These are phyloP conservation scores for Lates calcarifer DNA, from an alignment of 2,113 vertebrate species.

Conservation along the genomic window DNA sequence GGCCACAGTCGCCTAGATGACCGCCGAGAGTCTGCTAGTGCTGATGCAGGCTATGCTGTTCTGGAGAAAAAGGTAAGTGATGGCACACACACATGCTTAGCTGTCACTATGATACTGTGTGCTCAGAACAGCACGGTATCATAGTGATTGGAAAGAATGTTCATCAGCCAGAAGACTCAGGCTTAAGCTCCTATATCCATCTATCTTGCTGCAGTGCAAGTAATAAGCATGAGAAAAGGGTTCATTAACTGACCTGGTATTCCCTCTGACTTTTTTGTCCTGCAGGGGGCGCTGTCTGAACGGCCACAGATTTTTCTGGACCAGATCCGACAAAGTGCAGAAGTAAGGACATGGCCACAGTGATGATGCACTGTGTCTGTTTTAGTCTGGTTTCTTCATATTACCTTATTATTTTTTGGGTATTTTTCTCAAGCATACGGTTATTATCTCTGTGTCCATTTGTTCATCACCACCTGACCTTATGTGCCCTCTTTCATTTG, in stretches of 20 bases:
- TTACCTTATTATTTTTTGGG: background rate
- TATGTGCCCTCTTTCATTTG: slow-evolving; percentile 13
- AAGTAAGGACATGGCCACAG: slow-evolving; percentile 77
- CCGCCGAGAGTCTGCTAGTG: slow-evolving; percentile 89
- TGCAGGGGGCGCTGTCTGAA: slow-evolving; percentile 89
- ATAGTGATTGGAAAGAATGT: background rate
- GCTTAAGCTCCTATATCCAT: background rate
- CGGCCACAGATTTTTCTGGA: slow-evolving; percentile 88
- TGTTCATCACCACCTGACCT: background rate
- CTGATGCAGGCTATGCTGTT: slow-evolving; percentile 92
- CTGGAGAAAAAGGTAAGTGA: slow-evolving; percentile 90
- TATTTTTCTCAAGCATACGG: background rate
- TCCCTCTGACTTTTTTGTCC: slow-evolving; percentile 1
- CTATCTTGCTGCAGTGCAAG: background rate
- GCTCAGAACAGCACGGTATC: background rate
- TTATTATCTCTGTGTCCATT: background rate
- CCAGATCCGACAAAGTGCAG: slow-evolving; percentile 86
- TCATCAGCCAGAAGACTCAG: background rate
- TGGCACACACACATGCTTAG: background rate
- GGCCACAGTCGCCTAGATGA: slow-evolving; percentile 84
- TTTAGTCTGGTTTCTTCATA: background rate
- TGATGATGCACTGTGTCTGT: background rate
- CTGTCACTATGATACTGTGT: background rate
- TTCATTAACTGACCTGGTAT: background rate
- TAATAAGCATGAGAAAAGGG: background rate